Conservation (phyloP, 1,140 invertebrate genomes). For the Tetramorium parvispinum region DNA sequence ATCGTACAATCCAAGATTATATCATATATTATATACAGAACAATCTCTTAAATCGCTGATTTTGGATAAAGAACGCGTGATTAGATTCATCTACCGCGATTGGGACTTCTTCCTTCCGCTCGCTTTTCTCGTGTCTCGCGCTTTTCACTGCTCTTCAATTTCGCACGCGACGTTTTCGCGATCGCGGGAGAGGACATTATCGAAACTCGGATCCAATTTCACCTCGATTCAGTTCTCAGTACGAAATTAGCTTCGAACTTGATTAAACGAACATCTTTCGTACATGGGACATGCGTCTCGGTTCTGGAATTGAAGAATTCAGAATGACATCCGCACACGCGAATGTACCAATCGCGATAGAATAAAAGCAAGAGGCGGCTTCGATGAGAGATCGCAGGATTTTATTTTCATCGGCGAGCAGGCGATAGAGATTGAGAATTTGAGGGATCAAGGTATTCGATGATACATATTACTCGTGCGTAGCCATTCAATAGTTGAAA, state of each 20-base stretch:
- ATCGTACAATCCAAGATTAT: constrained; percentile 81
- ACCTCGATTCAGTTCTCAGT: background rate
- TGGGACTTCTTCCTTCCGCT: background rate
- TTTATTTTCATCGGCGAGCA: constrained; percentile 37
- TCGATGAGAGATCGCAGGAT: constrained; percentile 60
- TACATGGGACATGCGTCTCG: background rate
- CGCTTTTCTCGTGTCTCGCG: constrained; percentile 23
- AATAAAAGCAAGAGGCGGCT: constrained; percentile 67
- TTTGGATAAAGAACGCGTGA: constrained; percentile 78
- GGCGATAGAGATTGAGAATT: constrained; percentile 51
- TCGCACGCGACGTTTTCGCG: constrained; percentile 4
- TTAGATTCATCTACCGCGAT: constrained; percentile 73
- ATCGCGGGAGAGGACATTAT: constrained; percentile 18
- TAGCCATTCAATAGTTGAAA: constrained; percentile 29
- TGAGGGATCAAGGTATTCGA: constrained; percentile 32
- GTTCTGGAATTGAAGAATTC: constrained; percentile 38
- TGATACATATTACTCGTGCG: constrained; percentile 45
- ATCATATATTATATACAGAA: constrained; percentile 81
- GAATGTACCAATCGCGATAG: constrained; percentile 59
- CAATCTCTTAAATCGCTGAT: constrained; percentile 78
- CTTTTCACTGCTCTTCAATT: background rate
- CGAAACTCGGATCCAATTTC: constrained; percentile 17
- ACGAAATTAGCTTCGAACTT: background rate
- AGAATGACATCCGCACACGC: background rate
- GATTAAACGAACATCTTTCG: background rate